Evolutionary conservation across 2,113 vertebrate genomes (phyloP).

Genomic region (Platysteira castanea): DNA sequence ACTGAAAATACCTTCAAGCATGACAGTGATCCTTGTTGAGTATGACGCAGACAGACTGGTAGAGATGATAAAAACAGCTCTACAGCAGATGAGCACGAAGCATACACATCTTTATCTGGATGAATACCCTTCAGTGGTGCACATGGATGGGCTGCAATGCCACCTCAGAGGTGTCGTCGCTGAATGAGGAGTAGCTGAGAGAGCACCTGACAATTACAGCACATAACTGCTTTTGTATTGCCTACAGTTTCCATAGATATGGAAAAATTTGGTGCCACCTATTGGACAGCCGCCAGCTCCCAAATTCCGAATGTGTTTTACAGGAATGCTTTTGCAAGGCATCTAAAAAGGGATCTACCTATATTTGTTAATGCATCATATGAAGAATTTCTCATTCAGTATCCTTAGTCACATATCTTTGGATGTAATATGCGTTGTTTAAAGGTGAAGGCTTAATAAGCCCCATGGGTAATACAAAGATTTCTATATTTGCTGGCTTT

Average conservation of each 20-base stretch:
- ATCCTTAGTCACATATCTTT: not conserved
- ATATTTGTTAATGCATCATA: not conserved
- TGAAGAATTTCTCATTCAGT: not conserved
- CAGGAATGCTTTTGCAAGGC: not conserved
- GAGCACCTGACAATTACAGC: not conserved
- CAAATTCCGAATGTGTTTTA: accelerated
- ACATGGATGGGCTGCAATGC: not conserved
- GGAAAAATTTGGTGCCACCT: constrained; percentile 50
- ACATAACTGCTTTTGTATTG: not conserved
- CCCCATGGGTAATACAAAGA: not conserved
- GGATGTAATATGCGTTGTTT: not conserved
- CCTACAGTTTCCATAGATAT: not conserved
- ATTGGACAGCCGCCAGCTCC: not conserved
- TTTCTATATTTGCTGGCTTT: not conserved
- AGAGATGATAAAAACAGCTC: not conserved
- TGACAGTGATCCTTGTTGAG: not conserved
- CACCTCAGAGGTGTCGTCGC: not conserved
- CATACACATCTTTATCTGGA: not conserved
- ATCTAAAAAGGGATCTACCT: not conserved
- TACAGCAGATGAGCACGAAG: not conserved
- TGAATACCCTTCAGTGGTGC: not conserved
- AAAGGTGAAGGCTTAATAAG: not conserved
- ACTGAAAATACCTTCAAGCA: not conserved
- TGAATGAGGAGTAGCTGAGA: not conserved
- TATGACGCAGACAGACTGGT: not conserved